Evolutionary conservation across 2,888 invertebrate genomes (phyloP), one percentile per base, ranked within the genome.

Genomic region (Tetragonisca angustula): DNA sequence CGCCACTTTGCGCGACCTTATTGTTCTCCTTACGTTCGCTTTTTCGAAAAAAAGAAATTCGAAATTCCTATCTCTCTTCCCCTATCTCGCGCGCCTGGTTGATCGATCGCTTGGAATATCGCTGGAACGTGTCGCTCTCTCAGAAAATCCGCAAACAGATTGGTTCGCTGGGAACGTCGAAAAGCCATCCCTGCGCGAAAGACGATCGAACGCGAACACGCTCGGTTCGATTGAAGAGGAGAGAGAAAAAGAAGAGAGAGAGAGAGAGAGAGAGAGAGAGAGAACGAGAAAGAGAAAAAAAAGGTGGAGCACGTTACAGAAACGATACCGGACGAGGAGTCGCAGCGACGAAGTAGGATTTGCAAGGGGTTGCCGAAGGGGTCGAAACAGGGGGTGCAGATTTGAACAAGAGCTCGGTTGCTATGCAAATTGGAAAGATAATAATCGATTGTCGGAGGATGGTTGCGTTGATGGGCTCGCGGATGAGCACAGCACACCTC

Each of bases 381-480:
- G 89, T 89, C 80, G 87, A 89, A 89, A 86, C 87, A 79, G 90
- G 87, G 90, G 87, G 87, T 90, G 92, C 88, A 92, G 93, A 93
- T 92, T 93, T 91, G 92, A 92, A 92, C 91, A 91, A 90, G 91
- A 90, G 91, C 91, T 90, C 89, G 91, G 92, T 93, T 92, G 93
- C 93, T 91, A 93, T 93, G 94, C 93, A 94, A 94, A 94, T 94
- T 94, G 93, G 93, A 94, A 93, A 93, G 93, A 94, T 94, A 93
- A 94, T 94, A 94, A 94, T 94, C 94, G 94, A 94, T 94, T 92
- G 93, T 92, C 91, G 91, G 93, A 91, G 90, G 89, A 91, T 93
- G 91, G 91, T 92, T 90, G 88, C 90, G 89, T 93, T 90, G 93
- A 94, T 94, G 93, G 93, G 93, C 89, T 91, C 91, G 91, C 88